These are phyloP conservation scores for Drosophila nasuta DNA, from an alignment of 1,140 invertebrate species.

Conservation along the genomic window DNA sequence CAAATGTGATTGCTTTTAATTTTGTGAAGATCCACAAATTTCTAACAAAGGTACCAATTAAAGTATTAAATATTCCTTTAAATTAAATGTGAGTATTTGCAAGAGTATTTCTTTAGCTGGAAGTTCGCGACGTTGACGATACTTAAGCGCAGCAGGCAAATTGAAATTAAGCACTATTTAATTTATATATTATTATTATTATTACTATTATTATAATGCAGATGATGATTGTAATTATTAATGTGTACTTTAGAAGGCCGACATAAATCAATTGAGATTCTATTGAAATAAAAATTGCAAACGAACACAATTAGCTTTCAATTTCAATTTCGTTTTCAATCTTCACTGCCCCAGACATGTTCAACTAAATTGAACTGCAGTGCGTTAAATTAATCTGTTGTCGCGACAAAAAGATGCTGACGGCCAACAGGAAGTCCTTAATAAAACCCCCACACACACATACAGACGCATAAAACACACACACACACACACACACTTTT, in stretches of 20 bases:
- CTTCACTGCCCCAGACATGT: neutral
- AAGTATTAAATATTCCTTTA: no score
- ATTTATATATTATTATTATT: conserved; percentile 74
- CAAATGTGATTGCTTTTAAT: no score
- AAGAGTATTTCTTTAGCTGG: conserved; percentile 32
- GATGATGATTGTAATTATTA: conserved; percentile 32
- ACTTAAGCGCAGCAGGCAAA: conserved; percentile 75
- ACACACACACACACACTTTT: conserved; percentile 12
- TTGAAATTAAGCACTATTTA: conserved; percentile 75
- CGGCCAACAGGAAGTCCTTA: conserved; percentile 78
- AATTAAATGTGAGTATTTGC: conserved; percentile 13
- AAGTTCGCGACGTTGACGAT: conserved; percentile 36
- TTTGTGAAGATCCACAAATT: no score
- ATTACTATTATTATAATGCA: conserved; percentile 49
- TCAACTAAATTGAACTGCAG: conserved; percentile 78
- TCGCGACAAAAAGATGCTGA: conserved; percentile 77
- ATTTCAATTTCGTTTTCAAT: conserved; percentile 5
- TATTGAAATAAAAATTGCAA: conserved; percentile 68
- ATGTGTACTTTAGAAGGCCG: conserved; percentile 45
- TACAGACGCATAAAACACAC: neutral
- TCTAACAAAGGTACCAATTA: no score
- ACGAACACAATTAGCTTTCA: conserved; percentile 12
- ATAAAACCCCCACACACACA: conserved; percentile 56
- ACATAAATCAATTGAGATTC: conserved; percentile 62
- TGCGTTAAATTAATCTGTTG: conserved; percentile 81